phyloP scores from a whole-genome alignment of 1,140 invertebrate genomes.

The Philotrypesis tridentata region DNA sequence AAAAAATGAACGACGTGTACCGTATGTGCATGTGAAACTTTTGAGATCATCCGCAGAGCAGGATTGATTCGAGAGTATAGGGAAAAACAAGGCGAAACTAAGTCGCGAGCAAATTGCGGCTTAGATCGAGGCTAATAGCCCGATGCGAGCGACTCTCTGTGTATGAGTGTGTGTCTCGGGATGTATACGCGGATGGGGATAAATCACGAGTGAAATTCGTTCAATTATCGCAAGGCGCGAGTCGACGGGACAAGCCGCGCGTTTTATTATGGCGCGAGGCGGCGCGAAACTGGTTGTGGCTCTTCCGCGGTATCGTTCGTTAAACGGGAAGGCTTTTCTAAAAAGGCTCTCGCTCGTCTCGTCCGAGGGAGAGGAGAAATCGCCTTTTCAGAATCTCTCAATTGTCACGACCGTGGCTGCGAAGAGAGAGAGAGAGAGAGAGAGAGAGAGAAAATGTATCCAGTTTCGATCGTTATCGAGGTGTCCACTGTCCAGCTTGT shows the following conservation, averaged over 20 bases:
- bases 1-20: no score
- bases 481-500: not conserved
- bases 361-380: conserved; percentile 37
- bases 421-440: no score
- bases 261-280: not conserved
- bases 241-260: no score
- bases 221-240: not conserved
- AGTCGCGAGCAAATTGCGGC: not conserved
- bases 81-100: not conserved
- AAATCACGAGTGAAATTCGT: conserved; percentile 9
- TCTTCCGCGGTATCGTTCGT: not conserved
- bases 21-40: no score
- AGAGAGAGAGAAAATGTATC: not conserved
- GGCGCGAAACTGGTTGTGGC: not conserved
- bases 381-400: not conserved
- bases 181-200: no score
- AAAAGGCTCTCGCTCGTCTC: no score
- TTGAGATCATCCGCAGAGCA: not conserved
- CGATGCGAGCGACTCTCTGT: no score
- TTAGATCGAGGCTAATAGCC: not conserved
- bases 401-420: conserved; percentile 12
- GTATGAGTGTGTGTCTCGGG: no score
- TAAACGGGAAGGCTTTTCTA: not conserved
- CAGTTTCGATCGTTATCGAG: conserved; percentile 9
- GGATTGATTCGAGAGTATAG: not conserved